Conservation (phyloP, 2,888 invertebrate genomes). For the Drosophila ustulata region DNA sequence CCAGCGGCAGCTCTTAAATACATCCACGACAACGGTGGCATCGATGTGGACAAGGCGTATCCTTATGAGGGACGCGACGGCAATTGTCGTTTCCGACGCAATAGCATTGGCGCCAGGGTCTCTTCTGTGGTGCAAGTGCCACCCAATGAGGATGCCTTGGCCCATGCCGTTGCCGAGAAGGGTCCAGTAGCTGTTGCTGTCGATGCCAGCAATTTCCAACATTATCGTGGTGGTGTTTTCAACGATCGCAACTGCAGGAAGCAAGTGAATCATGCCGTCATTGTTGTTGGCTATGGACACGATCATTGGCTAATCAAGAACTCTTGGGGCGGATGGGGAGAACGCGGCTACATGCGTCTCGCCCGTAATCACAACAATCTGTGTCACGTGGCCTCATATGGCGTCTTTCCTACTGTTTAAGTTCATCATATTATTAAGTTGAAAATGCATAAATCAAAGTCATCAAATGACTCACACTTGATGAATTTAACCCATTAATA, state of each 20-base stretch:
- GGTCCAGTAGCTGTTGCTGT: constrained; percentile 96
- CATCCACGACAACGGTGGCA: constrained; percentile 92
- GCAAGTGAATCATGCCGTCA: constrained; percentile 94
- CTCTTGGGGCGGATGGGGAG: constrained; percentile 98
- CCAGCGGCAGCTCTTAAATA: constrained; percentile 93
- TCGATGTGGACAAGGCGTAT: constrained; percentile 81
- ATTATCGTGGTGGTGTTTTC: constrained; percentile 96
- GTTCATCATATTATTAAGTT: neutral
- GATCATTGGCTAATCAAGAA: constrained; percentile 97
- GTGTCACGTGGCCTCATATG: constrained; percentile 18
- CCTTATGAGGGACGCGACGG: constrained; percentile 96
- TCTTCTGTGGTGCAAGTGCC: constrained; percentile 94
- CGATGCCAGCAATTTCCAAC: constrained; percentile 95
- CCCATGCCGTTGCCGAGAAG: constrained; percentile 91
- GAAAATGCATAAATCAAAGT: neutral
- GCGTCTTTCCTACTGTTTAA: constrained; percentile 11
- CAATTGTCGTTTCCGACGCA: constrained; percentile 90
- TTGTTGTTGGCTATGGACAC: constrained; percentile 94
- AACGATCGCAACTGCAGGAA: constrained; percentile 93
- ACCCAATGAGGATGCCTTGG: constrained; percentile 86
- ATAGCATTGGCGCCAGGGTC: constrained; percentile 89
- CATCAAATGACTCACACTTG: too few species aligned
- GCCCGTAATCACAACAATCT: constrained; percentile 83
- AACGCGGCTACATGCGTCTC: constrained; percentile 97
- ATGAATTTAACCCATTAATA: neutral